phyloP scores from a whole-genome alignment of 2,113 vertebrate species.

The Melanotaenia duboulayi region DNA sequence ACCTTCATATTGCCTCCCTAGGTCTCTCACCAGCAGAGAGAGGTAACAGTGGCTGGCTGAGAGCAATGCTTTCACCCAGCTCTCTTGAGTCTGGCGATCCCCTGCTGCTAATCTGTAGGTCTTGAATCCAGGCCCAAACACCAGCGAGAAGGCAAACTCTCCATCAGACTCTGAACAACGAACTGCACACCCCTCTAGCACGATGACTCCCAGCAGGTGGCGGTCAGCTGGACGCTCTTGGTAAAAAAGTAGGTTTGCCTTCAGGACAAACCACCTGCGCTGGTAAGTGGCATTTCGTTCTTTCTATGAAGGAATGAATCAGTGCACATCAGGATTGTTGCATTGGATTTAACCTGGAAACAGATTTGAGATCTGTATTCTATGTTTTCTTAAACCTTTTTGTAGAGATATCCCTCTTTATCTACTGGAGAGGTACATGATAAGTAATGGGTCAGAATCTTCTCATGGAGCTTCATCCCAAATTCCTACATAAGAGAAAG shows the following conservation, averaged over 20 bases:
- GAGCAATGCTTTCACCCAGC: conserved; percentile 81
- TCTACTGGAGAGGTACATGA: conserved; percentile 80
- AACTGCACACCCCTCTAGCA: conserved; percentile 85
- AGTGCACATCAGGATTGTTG: background rate
- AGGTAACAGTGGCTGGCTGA: conserved; percentile 80
- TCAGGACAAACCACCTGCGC: conserved; percentile 83
- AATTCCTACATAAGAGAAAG: conserved; percentile 36
- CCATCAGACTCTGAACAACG: conserved; percentile 66
- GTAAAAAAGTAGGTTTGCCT: conserved; percentile 86
- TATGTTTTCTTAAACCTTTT: conserved; percentile 75
- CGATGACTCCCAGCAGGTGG: conserved; percentile 81
- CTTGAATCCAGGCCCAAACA: conserved; percentile 65
- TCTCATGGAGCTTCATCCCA: conserved; percentile 84
- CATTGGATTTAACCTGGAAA: background rate
- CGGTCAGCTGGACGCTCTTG: conserved; percentile 80
- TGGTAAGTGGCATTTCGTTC: conserved; percentile 78
- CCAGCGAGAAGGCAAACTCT: conserved; percentile 78
- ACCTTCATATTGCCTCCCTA: conserved; percentile 79
- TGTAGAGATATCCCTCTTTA: conserved; percentile 83
- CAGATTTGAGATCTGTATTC: background rate
- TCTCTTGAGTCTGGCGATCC: conserved; percentile 70
- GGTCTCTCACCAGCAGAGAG: conserved; percentile 74
- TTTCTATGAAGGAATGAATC: conserved; percentile 50
- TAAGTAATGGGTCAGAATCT: conserved; percentile 75
- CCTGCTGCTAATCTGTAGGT: conserved; percentile 82